phyloP scores from a whole-genome alignment of 2,797 vertebrate genomes.

The Anguilla obscura region DNA sequence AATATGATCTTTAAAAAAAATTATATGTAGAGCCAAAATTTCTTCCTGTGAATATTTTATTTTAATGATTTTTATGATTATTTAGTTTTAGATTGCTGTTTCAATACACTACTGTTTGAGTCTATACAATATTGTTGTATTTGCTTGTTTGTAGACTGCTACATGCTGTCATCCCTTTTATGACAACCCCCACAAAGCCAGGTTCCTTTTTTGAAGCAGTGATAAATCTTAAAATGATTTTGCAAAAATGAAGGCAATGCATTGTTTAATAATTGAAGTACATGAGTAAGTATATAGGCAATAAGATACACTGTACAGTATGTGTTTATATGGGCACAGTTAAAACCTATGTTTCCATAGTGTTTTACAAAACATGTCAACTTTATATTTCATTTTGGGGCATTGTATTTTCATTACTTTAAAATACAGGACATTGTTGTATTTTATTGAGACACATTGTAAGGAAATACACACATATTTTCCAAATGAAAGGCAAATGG shows the following conservation, averaged over 20 bases:
- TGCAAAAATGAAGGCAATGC: background rate
- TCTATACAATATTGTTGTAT: conserved; percentile 27
- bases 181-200: background rate
- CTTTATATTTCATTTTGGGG: background rate
- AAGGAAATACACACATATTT: conserved; percentile 5
- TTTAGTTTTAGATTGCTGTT: background rate
- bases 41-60: conserved; percentile 5
- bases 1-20: conserved; percentile 2
- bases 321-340: background rate
- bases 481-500: background rate
- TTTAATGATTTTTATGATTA: background rate
- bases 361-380: background rate
- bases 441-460: conserved; percentile 9
- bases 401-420: background rate
- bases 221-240: conserved; percentile 7
- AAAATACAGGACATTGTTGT: background rate
- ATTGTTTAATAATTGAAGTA: conserved; percentile 7
- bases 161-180: conserved; percentile 9
- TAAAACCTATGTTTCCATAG: background rate
- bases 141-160: conserved; percentile 3
- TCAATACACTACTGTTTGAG: background rate
- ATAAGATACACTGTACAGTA: background rate
- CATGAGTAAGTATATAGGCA: background rate
- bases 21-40: background rate
- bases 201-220: background rate